These are phyloP conservation scores for Aphodius sticticus DNA, from an alignment of 2,888 invertebrate species.

Conservation along the genomic window DNA sequence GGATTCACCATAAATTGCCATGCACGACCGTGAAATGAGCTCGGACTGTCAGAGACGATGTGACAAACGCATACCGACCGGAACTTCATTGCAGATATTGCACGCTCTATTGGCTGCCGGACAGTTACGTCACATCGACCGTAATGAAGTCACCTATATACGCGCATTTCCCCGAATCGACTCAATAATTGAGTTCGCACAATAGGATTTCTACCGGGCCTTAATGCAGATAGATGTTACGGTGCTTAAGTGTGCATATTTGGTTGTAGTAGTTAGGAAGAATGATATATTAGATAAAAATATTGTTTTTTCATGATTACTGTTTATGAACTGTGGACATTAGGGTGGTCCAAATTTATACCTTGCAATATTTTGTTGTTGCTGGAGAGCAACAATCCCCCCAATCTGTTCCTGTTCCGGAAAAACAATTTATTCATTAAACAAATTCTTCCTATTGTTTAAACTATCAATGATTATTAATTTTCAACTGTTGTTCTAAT, in stretches of 20 bases:
- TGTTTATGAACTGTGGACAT: too few relatives aligned
- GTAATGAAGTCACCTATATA: slow-evolving; percentile 24
- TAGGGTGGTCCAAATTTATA: too few relatives aligned
- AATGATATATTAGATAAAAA: too few relatives aligned
- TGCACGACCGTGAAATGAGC: slow-evolving; percentile 51
- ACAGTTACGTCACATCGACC: slow-evolving; percentile 45
- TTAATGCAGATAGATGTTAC: neutral
- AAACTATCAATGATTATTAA: too few relatives aligned
- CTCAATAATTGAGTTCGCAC: neutral
- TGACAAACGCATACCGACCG: slow-evolving; percentile 55
- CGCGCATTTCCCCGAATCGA: neutral
- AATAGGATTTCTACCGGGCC: slow-evolving; percentile 6
- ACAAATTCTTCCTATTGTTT: too few relatives aligned
- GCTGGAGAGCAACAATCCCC: too few relatives aligned
- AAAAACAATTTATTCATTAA: too few relatives aligned
- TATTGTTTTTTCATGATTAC: too few relatives aligned
- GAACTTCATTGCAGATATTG: slow-evolving; percentile 54
- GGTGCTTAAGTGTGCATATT: neutral
- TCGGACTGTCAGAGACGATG: slow-evolving; percentile 50
- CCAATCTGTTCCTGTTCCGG: too few relatives aligned
- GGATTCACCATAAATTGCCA: slow-evolving; percentile 45
- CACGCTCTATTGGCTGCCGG: slow-evolving; percentile 51
- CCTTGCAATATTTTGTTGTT: too few relatives aligned
- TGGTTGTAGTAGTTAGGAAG: too few relatives aligned
- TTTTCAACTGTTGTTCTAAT: too few relatives aligned